Conservation (phyloP, 2,888 invertebrate genomes). For the Caenorhabditis sp. region DNA sequence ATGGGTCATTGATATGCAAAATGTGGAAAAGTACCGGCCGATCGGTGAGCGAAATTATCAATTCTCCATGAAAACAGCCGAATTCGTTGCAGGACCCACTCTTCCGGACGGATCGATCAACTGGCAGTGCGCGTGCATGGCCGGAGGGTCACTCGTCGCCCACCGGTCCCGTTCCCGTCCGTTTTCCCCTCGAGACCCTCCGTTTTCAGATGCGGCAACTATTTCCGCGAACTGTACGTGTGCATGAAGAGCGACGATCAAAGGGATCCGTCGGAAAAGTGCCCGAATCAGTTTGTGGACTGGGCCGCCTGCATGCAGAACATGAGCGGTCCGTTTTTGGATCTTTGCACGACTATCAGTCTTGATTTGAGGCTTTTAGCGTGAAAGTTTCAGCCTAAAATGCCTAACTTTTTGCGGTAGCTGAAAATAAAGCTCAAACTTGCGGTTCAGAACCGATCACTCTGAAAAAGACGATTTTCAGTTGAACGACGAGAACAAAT, state of each 20-base stretch:
- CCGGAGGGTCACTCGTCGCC: constrained; percentile 62
- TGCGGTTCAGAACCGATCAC: too few relatives aligned
- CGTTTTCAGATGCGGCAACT: constrained; percentile 59
- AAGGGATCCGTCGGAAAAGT: constrained; percentile 56
- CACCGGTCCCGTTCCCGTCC: constrained; percentile 29
- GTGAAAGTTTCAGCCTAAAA: too few relatives aligned
- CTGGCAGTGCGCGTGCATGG: constrained; percentile 68
- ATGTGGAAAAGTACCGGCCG: constrained; percentile 32
- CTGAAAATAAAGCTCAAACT: too few relatives aligned
- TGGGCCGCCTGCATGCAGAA: constrained; percentile 70
- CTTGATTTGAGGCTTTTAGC: too few relatives aligned
- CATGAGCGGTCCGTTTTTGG: constrained; percentile 52
- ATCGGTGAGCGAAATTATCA: neutral
- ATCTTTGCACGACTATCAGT: too few relatives aligned
- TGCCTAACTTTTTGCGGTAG: too few relatives aligned
- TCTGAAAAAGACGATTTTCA: too few relatives aligned
- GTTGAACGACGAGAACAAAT: constrained; percentile 60
- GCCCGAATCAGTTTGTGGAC: constrained; percentile 63
- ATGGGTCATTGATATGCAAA: constrained; percentile 27
- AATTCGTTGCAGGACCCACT: constrained; percentile 48
- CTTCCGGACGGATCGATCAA: constrained; percentile 63
- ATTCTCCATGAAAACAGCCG: neutral
- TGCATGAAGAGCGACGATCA: constrained; percentile 61
- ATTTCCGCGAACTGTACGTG: constrained; percentile 61
- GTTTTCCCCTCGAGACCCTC: neutral